A percentile compares a stretch with the other conserved stretches of the same genome.
phyloP scores from a whole-genome alignment of 1,140 invertebrate genomes.

The Bradynema listronoti region DNA sequence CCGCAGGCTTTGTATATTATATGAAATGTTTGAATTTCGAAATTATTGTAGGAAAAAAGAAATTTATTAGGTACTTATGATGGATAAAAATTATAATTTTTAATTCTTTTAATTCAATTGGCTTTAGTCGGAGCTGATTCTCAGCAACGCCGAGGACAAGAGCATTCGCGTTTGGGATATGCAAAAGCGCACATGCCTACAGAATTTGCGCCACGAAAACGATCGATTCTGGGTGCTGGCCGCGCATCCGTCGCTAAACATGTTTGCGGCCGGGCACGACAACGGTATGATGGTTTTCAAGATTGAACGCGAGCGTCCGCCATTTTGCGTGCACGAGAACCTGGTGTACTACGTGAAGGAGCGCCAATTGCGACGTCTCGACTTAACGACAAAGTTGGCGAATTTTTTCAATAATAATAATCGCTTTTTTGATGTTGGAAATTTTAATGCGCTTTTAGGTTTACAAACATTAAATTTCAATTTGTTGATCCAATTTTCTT shows the following conservation, averaged over 20 bases:
- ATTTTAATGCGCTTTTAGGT: neutral
- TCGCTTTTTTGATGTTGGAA: conserved; percentile 14
- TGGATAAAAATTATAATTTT: no score
- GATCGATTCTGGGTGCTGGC: conserved; percentile 93
- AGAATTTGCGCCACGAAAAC: conserved; percentile 69
- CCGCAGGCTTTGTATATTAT: no score
- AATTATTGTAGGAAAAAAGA: no score
- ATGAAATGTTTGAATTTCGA: no score
- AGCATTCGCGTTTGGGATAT: conserved; percentile 98
- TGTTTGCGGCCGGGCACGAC: conserved; percentile 79
- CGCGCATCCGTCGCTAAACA: conserved; percentile 70
- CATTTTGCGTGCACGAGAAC: conserved; percentile 86
- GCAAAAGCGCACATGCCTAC: conserved; percentile 86
- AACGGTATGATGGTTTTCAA: conserved; percentile 79
- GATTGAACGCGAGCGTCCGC: conserved; percentile 87
- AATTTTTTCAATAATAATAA: no score
- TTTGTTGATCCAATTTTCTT: no score
- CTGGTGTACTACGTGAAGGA: conserved; percentile 94
- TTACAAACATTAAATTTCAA: no score
- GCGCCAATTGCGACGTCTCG: conserved; percentile 76
- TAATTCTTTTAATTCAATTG: no score
- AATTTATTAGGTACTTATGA: no score
- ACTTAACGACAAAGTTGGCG: conserved; percentile 70
- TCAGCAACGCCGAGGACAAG: conserved; percentile 96
- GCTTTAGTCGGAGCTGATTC: conserved; percentile 90